Evolutionary conservation across 2,113 vertebrate genomes (phyloP).

Genomic region (Ctenodactylus gundi): DNA sequence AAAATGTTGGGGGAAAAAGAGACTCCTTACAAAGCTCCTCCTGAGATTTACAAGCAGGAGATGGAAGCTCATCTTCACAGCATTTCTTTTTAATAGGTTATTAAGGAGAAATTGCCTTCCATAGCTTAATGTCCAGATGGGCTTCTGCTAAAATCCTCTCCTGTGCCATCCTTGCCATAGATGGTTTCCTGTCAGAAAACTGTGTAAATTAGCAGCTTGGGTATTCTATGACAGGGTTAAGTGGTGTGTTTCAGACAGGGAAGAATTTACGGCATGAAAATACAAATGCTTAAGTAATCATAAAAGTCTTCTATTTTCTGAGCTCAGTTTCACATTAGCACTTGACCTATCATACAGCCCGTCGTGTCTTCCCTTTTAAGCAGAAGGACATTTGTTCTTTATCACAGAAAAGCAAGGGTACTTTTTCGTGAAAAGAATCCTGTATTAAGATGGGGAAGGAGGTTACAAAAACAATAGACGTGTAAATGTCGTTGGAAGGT

Average conservation of each 20-base stretch:
- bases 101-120: constrained; percentile 52
- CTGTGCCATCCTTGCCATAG: not conserved
- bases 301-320: constrained; percentile 69
- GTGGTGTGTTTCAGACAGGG: constrained; percentile 63
- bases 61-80: constrained; percentile 42
- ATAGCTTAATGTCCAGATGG: constrained; percentile 50
- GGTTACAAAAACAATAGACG: constrained; percentile 82
- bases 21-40: not conserved
- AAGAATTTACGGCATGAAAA: constrained; percentile 72
- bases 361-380: constrained; percentile 52
- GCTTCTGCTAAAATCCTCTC: constrained; percentile 61
- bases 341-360: constrained; percentile 56
- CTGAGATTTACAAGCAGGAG: constrained; percentile 21
- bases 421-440: constrained; percentile 67
- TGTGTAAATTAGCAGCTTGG: constrained; percentile 71
- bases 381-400: constrained; percentile 74
- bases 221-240: constrained; percentile 66
- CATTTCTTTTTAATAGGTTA: constrained; percentile 43
- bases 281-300: constrained; percentile 71
- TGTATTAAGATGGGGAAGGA: constrained; percentile 77
- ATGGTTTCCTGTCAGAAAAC: constrained; percentile 65
- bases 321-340: constrained; percentile 65
- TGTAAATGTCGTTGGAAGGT: constrained; percentile 80
- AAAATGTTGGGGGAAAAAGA: not conserved
- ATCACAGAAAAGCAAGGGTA: constrained; percentile 63